These are phyloP conservation scores for Macaria liturata DNA, from an alignment of 2,888 invertebrate genomes.

Conservation along the genomic window DNA sequence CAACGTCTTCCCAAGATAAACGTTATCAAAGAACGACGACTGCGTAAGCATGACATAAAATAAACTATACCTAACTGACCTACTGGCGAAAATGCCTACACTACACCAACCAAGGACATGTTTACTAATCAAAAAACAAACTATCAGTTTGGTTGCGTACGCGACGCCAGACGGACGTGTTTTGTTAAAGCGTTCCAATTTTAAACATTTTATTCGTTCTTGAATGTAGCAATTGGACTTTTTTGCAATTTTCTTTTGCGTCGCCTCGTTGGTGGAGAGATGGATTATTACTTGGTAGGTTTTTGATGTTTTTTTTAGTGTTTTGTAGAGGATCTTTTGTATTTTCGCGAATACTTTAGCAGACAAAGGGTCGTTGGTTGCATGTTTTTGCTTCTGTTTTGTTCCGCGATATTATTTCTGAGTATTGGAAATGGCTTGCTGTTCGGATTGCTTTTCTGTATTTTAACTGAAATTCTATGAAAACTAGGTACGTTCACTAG, in stretches of 20 bases:
- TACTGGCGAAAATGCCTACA: constrained; percentile 11
- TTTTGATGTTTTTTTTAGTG: not conserved
- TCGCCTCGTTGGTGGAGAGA: constrained; percentile 1
- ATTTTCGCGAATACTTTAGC: not conserved
- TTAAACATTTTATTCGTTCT: too few relatives aligned
- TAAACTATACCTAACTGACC: not conserved
- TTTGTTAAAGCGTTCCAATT: constrained; percentile 2
- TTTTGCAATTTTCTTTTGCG: constrained; percentile 4
- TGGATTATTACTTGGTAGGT: constrained; percentile 25
- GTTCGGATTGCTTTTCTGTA: too few relatives aligned
- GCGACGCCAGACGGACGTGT: constrained; percentile 19
- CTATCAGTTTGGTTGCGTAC: constrained; percentile 19
- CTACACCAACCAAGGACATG: constrained; percentile 23
- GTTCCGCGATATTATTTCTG: not conserved
- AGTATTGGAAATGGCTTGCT: too few relatives aligned
- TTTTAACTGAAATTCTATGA: too few relatives aligned
- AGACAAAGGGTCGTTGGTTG: not conserved
- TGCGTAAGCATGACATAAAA: too few relatives aligned
- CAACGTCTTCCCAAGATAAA: too few relatives aligned
- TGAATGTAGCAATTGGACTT: too few relatives aligned
- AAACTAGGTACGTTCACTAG: too few relatives aligned
- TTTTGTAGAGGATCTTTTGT: not conserved
- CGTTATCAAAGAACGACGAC: too few relatives aligned
- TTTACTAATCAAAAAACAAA: constrained; percentile 28
- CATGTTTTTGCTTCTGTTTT: not conserved